These are phyloP conservation scores for Dasysyrphus tricinctus DNA, from an alignment of 2,888 invertebrate species.

Conservation along the genomic window DNA sequence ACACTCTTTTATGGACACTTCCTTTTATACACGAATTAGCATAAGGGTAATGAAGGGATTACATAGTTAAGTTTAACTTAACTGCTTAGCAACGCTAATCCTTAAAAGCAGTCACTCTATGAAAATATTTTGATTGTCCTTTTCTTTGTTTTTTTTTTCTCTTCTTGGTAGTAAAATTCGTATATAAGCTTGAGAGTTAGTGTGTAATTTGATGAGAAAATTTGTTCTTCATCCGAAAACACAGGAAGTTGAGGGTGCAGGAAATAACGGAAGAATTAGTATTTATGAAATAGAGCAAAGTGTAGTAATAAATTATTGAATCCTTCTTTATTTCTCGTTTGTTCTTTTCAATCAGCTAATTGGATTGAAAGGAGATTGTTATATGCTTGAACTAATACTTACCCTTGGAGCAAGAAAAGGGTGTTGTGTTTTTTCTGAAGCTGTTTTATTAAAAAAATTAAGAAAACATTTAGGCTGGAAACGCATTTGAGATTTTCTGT, in stretches of 20 bases:
- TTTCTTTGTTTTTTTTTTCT: not conserved
- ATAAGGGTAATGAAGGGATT: not conserved
- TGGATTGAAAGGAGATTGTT: not conserved
- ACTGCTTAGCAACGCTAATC: not conserved
- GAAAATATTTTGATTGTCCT: not conserved
- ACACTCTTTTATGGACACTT: constrained; percentile 8
- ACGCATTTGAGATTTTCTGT: too few species aligned
- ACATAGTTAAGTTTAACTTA: constrained; percentile 2
- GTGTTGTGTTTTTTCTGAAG: too few species aligned
- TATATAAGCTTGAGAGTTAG: not conserved
- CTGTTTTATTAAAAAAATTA: too few species aligned
- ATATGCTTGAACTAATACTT: too few species aligned
- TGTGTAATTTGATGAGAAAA: constrained; percentile 6
- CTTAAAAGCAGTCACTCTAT: not conserved
- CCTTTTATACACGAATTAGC: not conserved
- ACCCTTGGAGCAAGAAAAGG: too few species aligned
- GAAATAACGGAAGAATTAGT: not conserved
- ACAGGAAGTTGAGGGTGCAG: not conserved
- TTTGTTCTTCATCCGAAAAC: not conserved
- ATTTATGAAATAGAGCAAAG: not conserved
- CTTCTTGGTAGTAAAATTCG: not conserved
- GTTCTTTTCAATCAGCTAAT: not conserved
- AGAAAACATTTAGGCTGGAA: too few species aligned
- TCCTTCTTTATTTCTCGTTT: not conserved
- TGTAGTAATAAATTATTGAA: not conserved